Evolutionary conservation across 2,113 vertebrate species (phyloP).

Genomic region (Daubentonia madagascariensis): DNA sequence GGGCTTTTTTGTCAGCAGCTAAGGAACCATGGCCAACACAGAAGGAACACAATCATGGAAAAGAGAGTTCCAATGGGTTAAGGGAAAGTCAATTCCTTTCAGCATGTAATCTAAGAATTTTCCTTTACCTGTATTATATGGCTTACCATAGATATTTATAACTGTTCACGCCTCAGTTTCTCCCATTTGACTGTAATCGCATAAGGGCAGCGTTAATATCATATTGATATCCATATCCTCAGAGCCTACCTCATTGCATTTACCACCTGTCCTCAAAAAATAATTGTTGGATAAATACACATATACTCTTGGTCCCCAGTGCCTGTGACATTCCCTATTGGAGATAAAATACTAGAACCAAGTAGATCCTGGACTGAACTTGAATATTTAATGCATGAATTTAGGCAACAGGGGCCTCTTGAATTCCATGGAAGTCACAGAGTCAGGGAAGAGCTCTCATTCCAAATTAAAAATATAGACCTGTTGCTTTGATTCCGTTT

Average conservation of each 20-base stretch:
- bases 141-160: background rate
- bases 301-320: rapidly evolving
- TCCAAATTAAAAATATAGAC: background rate
- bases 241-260: background rate
- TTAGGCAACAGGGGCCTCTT: background rate
- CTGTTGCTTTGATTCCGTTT: background rate
- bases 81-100: background rate
- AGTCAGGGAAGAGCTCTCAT: background rate
- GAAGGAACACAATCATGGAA: background rate
- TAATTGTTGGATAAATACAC: background rate
- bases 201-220: background rate
- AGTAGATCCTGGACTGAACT: background rate
- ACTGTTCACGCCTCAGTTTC: background rate
- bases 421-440: background rate
- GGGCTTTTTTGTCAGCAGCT: background rate
- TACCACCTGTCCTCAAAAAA: background rate
- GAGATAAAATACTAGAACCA: background rate
- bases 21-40: background rate
- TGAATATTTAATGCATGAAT: background rate
- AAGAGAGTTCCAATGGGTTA: background rate
- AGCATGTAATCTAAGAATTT: background rate
- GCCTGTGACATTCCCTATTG: background rate
- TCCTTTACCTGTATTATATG: background rate
- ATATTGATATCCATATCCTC: background rate
- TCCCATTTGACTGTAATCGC: background rate